A percentile compares a stretch with the other conserved stretches of the same genome.
phyloP scores from a whole-genome alignment of 1,140 invertebrate genomes.

The Pectinophora gossypiella region DNA sequence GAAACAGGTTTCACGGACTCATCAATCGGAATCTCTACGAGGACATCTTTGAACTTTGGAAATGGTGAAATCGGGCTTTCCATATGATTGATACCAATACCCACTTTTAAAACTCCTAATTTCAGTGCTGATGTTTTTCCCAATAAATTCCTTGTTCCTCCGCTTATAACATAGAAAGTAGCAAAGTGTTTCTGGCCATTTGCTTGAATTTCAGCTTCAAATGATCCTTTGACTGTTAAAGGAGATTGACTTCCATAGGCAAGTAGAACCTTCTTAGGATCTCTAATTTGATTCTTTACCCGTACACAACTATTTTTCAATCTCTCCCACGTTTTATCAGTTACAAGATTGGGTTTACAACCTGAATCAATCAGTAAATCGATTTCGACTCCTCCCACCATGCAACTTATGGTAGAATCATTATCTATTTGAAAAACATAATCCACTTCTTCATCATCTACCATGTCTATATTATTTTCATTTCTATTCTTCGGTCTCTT shows the following conservation, averaged over 20 bases:
- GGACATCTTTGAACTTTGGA: too few relatives aligned
- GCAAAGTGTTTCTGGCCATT: background rate
- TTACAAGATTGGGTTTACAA: background rate
- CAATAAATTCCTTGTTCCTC: background rate
- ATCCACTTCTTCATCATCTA: conserved; percentile 1
- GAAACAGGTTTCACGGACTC: too few relatives aligned
- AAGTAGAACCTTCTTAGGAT: too few relatives aligned
- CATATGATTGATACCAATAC: conserved; percentile 1
- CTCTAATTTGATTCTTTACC: too few relatives aligned
- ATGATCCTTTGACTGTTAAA: too few relatives aligned
- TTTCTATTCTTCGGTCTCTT: background rate
- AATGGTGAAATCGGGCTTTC: background rate
- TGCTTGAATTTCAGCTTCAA: background rate
- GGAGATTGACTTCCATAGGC: too few relatives aligned
- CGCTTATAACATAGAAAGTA: background rate
- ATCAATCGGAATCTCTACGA: too few relatives aligned
- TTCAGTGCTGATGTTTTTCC: background rate
- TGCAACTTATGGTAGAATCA: background rate
- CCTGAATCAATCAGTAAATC: conserved; percentile 5
- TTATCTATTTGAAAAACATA: conserved; percentile 6
- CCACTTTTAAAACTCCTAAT: background rate
- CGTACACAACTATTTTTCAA: background rate
- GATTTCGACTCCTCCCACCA: background rate
- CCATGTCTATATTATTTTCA: too few relatives aligned
- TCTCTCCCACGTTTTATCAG: conserved; percentile 3